Base-by-base conservation (phyloP, 2,888 invertebrate species). In the Bombylius discolor region DNA sequence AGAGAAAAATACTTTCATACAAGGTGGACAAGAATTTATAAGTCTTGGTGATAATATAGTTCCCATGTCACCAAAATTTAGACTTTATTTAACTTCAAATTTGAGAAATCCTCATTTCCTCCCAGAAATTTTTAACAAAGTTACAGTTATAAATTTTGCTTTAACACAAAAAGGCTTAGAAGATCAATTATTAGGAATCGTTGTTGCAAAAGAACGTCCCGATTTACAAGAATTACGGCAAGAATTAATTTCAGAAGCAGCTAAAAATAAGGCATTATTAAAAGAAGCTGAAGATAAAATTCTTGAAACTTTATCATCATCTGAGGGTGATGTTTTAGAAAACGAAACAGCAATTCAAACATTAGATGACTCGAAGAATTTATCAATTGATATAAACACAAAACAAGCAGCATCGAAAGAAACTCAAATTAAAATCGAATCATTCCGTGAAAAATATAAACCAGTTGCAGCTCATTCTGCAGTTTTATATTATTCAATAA, bases 281-380 rank as follows among this genome's bases (percentile, higher is more conserved):
- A 86, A 89, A 67, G 83, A 88, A 70, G 87, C 90, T 33, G 94
- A 95, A 75, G 89, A 93, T 68, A 87, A 86, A 73, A 94, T 95
- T 64, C 76, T 95, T 51, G 81, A 84, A 65, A 93, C 92, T 0
- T 74, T 95, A 54, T 85, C 89, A 48, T 82, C 87, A 66, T 79
- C 84, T 3, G 86, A 90, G 69, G 90, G 92, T 4, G 90, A 92
- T 69, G 92, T 95, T 67, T 77, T 95, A 59, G 94, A 94, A 75
- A 91, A 95, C 70, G 93, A 94, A 75, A 80, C 80, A 5, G 94
- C 94, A 5, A 91, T 95, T 62, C 81, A 88, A 70, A 86, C 92
- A 58, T 76, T 95, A 49, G 91, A 91, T 69, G 87, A 88, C 5
- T 92, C 93, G 0, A 93, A 94, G 74, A 72, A 78, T 9, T 75